phyloP scores from a whole-genome alignment of 2,888 invertebrate genomes.

The Malacosoma neustria region DNA sequence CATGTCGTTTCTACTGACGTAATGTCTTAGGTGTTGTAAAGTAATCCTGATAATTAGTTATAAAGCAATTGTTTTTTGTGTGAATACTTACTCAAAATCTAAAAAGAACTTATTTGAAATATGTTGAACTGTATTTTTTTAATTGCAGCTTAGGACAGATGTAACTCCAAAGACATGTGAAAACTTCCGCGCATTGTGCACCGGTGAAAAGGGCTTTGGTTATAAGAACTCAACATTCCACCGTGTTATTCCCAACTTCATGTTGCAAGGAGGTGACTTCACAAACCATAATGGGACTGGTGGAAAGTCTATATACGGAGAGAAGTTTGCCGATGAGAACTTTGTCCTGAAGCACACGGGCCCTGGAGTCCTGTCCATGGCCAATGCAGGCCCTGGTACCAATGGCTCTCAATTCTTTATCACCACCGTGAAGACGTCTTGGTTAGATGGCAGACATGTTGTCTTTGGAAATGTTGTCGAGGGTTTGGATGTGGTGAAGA shows the following conservation, averaged over 20 bases:
- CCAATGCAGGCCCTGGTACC: conserved; percentile 94
- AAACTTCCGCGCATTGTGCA: conserved; percentile 97
- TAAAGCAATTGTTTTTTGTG: no score
- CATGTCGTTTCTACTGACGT: no score
- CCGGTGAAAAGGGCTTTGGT: conserved; percentile 95
- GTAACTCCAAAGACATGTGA: conserved; percentile 96
- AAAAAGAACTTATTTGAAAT: no score
- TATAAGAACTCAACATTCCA: conserved; percentile 96
- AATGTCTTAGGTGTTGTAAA: no score
- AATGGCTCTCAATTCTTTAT: conserved; percentile 97
- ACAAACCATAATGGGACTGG: conserved; percentile 96
- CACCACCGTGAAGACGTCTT: conserved; percentile 90
- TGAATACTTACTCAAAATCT: no score
- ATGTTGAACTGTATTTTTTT: no score
- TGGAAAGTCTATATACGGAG: conserved; percentile 97
- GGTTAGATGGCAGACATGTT: conserved; percentile 93
- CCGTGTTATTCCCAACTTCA: conserved; percentile 97
- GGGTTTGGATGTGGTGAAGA: conserved; percentile 91
- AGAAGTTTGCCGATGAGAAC: conserved; percentile 97
- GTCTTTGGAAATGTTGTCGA: conserved; percentile 92
- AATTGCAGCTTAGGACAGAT: conserved; percentile 86
- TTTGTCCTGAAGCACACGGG: conserved; percentile 96
- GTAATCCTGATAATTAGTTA: no score
- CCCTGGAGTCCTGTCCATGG: conserved; percentile 95
- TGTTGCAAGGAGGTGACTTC: conserved; percentile 98